phyloP scores from a whole-genome alignment of 2,797 vertebrate genomes.

The Cyclopterus lumpus region DNA sequence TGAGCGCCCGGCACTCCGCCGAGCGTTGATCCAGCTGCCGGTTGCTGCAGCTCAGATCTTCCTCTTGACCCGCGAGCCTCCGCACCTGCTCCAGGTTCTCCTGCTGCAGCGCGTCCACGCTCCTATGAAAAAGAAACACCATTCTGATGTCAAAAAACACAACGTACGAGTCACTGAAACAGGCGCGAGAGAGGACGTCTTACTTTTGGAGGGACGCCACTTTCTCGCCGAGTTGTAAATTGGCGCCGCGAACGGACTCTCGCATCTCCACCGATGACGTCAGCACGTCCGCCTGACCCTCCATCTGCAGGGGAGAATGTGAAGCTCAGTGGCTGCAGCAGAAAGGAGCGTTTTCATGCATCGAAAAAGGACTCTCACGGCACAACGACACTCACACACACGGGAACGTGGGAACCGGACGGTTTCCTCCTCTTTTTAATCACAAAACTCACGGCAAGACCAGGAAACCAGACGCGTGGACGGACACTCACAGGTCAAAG shows the following conservation, averaged over 20 bases:
- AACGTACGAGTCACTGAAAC: too few relatives aligned
- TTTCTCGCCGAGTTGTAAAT: conserved; percentile 81
- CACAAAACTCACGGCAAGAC: conserved; percentile 50
- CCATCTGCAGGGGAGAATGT: conserved; percentile 69
- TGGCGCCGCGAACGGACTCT: conserved; percentile 82
- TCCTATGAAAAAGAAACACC: conserved; percentile 77
- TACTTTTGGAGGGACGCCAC: conserved; percentile 85
- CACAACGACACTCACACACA: conserved; percentile 42
- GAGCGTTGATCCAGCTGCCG: conserved; percentile 85
- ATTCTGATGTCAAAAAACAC: too few relatives aligned
- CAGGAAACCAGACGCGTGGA: conserved; percentile 13
- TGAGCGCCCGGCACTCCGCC: conserved; percentile 81
- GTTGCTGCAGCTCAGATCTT: conserved; percentile 80
- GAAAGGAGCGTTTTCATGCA: conserved; percentile 3
- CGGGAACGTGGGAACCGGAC: not conserved
- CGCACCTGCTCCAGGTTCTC: conserved; percentile 87
- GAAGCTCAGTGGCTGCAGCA: conserved; percentile 11
- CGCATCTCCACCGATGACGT: conserved; percentile 73
- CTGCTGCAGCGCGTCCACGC: conserved; percentile 81
- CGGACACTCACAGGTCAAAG: conserved; percentile 46
- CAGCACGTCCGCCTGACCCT: conserved; percentile 68
- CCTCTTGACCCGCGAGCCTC: conserved; percentile 85
- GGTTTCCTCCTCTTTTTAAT: not conserved
- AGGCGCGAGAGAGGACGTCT: conserved; percentile 9
- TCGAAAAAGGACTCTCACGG: conserved; percentile 18